A percentile compares a stretch with the other conserved stretches of the same genome.
phyloP scores from a whole-genome alignment of 2,797 vertebrate genomes.

The Paratrypauchen microcephalus region DNA sequence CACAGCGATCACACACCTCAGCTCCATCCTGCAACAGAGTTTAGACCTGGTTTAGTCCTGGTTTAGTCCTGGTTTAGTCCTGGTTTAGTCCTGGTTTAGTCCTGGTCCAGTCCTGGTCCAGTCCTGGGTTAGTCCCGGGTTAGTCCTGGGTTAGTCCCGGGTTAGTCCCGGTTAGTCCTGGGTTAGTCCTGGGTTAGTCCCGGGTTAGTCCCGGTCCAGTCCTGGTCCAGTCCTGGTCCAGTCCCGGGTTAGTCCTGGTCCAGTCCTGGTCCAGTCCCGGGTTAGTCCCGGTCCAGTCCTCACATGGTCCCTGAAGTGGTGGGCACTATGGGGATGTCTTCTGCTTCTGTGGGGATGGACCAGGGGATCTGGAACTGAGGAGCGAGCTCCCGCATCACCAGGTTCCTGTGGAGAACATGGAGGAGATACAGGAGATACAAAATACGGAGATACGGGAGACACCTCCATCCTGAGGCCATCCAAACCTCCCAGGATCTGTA shows the following conservation, averaged over 20 bases:
- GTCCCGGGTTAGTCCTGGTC: neutral
- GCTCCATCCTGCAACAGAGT: conserved; percentile 88
- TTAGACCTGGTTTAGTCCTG: neutral
- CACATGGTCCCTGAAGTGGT: conserved; percentile 98
- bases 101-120: conserved; percentile 52
- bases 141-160: conserved; percentile 52
- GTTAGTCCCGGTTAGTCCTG: neutral
- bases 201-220: neutral
- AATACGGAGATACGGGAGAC: too few species aligned
- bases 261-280: neutral
- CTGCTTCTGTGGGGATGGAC: conserved; percentile 97
- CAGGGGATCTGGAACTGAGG: conserved; percentile 98
- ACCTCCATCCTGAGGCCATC: too few species aligned
- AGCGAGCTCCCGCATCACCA: conserved; percentile 96
- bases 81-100: conserved; percentile 52
- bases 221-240: neutral
- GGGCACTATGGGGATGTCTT: conserved; percentile 98
- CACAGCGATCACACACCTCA: conserved; percentile 95
- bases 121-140: conserved; percentile 53
- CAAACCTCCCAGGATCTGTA: too few species aligned
- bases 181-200: neutral
- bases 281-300: conserved; percentile 53
- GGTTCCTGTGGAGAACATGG: conserved; percentile 79
- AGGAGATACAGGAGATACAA: too few species aligned
- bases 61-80: neutral